Percentiles rank a stretch among this genome's conserved stretches.
Conservation (phyloP, 2,113 vertebrate genomes). For the Campylorhamphus procurvoides region DNA sequence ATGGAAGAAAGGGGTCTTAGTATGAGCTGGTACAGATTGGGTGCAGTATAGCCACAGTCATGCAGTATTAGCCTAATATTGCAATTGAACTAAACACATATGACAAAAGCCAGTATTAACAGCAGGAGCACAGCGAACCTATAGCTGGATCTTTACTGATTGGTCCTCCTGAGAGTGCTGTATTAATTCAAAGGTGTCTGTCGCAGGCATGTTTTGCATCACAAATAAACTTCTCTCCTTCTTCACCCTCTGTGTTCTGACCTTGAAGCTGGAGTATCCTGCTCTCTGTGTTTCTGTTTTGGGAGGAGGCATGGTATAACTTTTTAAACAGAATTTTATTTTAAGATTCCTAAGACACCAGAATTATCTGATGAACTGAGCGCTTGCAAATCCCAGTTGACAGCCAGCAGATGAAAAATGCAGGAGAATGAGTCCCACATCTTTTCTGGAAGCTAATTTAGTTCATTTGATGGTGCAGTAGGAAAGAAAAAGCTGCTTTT, state of each 20-base stretch:
- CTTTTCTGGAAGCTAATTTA: not conserved
- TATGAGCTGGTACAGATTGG: not conserved
- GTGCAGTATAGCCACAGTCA: not conserved
- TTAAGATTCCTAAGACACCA: not conserved
- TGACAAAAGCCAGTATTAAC: not conserved
- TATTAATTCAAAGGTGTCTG: not conserved
- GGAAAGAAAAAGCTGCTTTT: conserved; percentile 10
- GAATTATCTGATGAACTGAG: not conserved
- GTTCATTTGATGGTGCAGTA: not conserved
- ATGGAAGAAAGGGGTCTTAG: not conserved
- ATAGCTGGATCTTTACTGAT: not conserved
- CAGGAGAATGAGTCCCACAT: not conserved
- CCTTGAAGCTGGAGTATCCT: not conserved
- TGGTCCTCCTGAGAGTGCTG: not conserved
- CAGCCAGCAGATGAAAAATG: conserved; percentile 3
- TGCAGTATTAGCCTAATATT: not conserved
- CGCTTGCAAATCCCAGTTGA: not conserved
- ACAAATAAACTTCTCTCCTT: not conserved
- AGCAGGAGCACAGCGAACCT: not conserved
- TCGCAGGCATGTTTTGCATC: not conserved
- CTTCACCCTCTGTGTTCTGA: not conserved
- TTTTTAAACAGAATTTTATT: not conserved
- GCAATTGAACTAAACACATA: not conserved
- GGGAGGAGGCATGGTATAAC: not conserved
- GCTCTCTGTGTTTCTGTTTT: not conserved